A percentile compares a stretch with the other conserved stretches of the same genome.
Evolutionary conservation across 2,888 invertebrate genomes (phyloP).

Genomic region (Anagyrus pseudococci): DNA sequence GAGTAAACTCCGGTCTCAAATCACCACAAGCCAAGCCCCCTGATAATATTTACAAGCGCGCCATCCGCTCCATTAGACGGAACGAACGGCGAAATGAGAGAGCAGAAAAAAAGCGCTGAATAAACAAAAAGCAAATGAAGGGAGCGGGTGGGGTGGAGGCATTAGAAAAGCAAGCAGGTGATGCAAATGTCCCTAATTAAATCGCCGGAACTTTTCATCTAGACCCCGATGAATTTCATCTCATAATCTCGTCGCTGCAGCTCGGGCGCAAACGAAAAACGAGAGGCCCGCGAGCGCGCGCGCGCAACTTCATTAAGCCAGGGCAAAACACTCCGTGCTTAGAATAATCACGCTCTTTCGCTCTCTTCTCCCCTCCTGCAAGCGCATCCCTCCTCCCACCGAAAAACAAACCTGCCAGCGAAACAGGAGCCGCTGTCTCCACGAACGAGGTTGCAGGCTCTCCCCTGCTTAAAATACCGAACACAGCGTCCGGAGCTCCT

Average conservation of each 20-base stretch:
- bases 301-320: constrained; percentile 3
- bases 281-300: neutral
- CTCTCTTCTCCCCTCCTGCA: neutral
- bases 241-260: too few species aligned
- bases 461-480: constrained; percentile 19
- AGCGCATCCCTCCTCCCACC: neutral
- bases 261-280: neutral
- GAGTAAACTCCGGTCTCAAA: too few species aligned
- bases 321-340: constrained; percentile 18
- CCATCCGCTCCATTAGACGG: too few species aligned
- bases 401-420: constrained; percentile 1
- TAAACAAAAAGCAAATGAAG: too few species aligned
- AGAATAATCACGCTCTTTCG: constrained; percentile 9
- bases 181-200: constrained; percentile 3
- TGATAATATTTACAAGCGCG: too few species aligned
- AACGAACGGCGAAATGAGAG: too few species aligned
- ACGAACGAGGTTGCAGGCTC: neutral
- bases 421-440: too few species aligned
- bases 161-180: too few species aligned
- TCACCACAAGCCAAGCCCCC: too few species aligned
- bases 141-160: too few species aligned
- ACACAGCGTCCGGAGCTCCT: neutral
- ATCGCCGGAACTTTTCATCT: neutral
- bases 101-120: too few species aligned
- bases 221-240: too few species aligned